Conservation (phyloP, 1,140 invertebrate genomes). For the Ruditapes philippinarum region DNA sequence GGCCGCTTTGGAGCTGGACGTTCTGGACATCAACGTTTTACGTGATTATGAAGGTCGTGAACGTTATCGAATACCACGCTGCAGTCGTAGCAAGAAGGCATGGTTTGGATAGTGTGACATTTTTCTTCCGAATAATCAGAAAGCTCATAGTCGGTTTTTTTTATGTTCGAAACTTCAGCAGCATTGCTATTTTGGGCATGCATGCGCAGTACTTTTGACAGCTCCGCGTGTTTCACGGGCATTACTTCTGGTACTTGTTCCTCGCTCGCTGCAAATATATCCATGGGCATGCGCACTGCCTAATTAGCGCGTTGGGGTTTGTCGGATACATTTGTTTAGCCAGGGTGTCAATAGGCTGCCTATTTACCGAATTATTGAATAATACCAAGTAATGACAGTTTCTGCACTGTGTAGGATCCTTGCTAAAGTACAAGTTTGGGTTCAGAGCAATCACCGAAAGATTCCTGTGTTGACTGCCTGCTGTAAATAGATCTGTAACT, state of each 20-base stretch:
- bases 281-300: constrained; percentile 16
- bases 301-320: not conserved
- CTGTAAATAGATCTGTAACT: constrained; percentile 22
- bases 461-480: constrained; percentile 49
- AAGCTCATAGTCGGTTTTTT: not conserved
- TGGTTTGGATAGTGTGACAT: no score
- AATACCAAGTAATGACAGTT: constrained; percentile 62
- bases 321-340: constrained; percentile 69
- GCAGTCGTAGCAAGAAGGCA: not conserved
- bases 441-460: constrained; percentile 54
- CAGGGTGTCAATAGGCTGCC: constrained; percentile 56
- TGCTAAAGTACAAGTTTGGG: constrained; percentile 51
- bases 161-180: no score
- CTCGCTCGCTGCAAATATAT: constrained; percentile 11
- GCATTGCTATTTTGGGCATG: no score
- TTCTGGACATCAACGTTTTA: not conserved
- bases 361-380: constrained; percentile 50
- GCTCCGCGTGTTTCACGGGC: not conserved
- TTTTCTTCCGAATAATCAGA: no score
- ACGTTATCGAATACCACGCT: not conserved
- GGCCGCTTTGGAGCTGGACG: not conserved
- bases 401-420: constrained; percentile 55
- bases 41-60: not conserved
- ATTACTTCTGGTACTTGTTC: not conserved
- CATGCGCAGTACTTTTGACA: no score